A percentile compares a stretch with the other conserved stretches of the same genome.
Evolutionary conservation across 2,113 vertebrate genomes (phyloP).

Genomic region (Ahaetulla prasina): DNA sequence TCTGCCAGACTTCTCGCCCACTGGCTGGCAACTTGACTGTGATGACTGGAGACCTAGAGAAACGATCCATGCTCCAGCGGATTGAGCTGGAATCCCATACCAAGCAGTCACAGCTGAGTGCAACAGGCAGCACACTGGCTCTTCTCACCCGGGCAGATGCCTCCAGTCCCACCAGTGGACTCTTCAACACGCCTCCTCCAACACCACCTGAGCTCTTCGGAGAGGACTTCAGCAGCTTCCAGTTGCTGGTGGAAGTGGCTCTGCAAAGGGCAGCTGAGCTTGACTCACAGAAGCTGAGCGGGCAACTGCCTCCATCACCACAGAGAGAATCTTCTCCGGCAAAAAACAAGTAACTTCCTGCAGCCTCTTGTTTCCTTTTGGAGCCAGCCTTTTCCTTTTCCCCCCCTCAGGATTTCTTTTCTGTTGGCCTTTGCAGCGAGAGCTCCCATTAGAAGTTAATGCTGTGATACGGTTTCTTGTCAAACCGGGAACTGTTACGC

Average conservation of each 20-base stretch:
- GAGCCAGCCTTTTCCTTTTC: not conserved
- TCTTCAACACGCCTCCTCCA: conserved; percentile 86
- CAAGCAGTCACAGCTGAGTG: conserved; percentile 10
- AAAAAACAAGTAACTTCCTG: conserved; percentile 59
- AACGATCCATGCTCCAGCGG: conserved; percentile 26
- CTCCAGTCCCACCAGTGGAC: conserved; percentile 75
- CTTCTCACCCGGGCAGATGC: conserved; percentile 67
- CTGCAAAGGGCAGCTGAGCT: conserved; percentile 86
- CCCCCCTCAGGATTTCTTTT: not conserved
- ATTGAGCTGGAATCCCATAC: conserved; percentile 32
- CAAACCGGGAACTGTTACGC: not conserved
- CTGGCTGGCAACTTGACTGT: conserved; percentile 37
- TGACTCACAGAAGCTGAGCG: conserved; percentile 74
- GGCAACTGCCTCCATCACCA: conserved; percentile 47
- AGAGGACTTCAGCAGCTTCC: conserved; percentile 90
- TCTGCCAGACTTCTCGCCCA: conserved; percentile 53
- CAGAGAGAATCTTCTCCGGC: conserved; percentile 48
- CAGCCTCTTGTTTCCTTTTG: fast-evolving
- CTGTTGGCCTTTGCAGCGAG: not conserved
- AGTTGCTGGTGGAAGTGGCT: conserved; percentile 86
- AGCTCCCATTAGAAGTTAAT: not conserved
- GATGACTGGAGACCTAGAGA: conserved; percentile 50
- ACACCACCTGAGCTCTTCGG: conserved; percentile 84
- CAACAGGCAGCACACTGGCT: conserved; percentile 62
- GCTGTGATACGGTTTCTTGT: not conserved